A percentile compares a stretch with the other conserved stretches of the same genome.
These are phyloP conservation scores for Penelope pileata DNA, from an alignment of 2,113 vertebrate species.

Conservation along the genomic window DNA sequence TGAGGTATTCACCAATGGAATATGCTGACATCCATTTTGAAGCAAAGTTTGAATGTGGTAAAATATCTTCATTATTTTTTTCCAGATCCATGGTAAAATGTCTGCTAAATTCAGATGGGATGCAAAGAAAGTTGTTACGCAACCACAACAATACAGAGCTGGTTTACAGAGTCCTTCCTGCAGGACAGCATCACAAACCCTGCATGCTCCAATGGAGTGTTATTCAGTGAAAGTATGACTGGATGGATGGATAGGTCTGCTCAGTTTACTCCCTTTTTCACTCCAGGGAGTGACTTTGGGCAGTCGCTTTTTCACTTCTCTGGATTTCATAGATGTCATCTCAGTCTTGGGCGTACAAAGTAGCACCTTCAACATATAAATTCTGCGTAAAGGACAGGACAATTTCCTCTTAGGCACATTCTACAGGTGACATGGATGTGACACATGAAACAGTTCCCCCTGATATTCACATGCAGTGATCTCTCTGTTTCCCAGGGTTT, in stretches of 20 bases:
- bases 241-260: background rate
- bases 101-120: background rate
- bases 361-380: background rate
- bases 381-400: background rate
- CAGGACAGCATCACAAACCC: background rate
- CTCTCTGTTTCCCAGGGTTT: background rate
- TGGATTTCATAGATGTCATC: background rate
- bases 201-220: background rate
- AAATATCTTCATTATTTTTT: background rate
- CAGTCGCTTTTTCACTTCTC: background rate
- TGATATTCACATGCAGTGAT: background rate
- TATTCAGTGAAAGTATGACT: background rate
- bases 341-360: background rate
- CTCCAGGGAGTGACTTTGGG: background rate
- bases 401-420: background rate
- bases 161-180: background rate
- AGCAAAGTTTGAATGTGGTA: background rate
- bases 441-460: background rate
- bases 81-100: background rate
- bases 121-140: background rate
- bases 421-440: background rate
- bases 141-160: rapidly evolving
- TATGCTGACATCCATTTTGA: background rate
- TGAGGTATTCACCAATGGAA: background rate
- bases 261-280: background rate